phyloP scores from a whole-genome alignment of 30 jellyfish, hydroid and myxozoan genomes.

The Aurelia sp. region DNA sequence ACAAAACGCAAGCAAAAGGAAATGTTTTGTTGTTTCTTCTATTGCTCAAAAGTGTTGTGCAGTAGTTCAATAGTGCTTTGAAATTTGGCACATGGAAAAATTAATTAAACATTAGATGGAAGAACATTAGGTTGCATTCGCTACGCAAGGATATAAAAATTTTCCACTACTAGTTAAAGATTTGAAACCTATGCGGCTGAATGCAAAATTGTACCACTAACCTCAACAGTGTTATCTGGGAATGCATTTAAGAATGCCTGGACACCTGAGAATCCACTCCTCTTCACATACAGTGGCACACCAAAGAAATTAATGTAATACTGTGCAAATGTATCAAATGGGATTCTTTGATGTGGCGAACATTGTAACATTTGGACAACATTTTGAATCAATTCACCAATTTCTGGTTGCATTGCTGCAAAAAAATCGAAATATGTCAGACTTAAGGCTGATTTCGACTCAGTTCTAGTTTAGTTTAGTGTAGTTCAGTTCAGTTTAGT shows the following conservation, averaged over 20 bases:
- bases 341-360: neutral
- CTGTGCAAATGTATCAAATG: neutral
- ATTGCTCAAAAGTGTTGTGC: too few species aligned
- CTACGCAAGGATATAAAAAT: too few species aligned
- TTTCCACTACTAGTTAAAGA: neutral
- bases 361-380: neutral
- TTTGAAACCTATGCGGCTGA: neutral
- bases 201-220: neutral
- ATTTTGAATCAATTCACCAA: neutral
- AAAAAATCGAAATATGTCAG: neutral
- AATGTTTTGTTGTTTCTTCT: too few species aligned
- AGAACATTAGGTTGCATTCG: too few species aligned
- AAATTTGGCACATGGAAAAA: too few species aligned
- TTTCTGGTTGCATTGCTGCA: neutral
- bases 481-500: too few species aligned
- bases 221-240: neutral
- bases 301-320: neutral
- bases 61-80: too few species aligned
- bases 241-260: neutral
- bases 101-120: too few species aligned
- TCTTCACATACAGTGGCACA: neutral
- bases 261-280: constrained; percentile 1
- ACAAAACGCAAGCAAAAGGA: too few species aligned
- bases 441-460: too few species aligned
- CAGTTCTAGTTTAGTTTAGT: too few species aligned